Conservation (phyloP, 2,797 vertebrate genomes). For the Liparis tanakae region DNA sequence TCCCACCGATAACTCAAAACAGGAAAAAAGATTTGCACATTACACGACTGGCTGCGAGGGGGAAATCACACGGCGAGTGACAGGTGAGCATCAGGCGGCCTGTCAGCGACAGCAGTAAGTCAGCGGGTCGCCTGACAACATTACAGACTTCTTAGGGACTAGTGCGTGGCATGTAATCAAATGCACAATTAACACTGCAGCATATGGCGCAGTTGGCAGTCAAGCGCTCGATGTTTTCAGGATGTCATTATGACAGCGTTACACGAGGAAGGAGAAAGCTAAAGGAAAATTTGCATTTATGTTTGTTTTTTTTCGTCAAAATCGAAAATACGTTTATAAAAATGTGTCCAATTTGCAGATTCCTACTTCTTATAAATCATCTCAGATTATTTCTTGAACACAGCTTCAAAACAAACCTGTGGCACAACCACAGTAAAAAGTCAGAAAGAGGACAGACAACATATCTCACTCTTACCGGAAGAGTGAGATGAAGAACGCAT, state of each 20-base stretch:
- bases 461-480: neutral
- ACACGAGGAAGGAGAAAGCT: neutral
- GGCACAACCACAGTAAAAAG: neutral
- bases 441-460: neutral
- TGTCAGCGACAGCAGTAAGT: conserved; percentile 50
- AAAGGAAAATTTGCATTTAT: neutral
- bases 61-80: conserved; percentile 40
- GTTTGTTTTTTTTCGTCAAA: neutral
- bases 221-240: conserved; percentile 24
- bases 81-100: conserved; percentile 51
- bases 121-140: conserved; percentile 63
- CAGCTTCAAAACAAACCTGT: neutral
- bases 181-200: conserved; percentile 63
- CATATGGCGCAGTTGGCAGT: conserved; percentile 69
- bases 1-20: conserved; percentile 60
- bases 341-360: neutral
- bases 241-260: conserved; percentile 40
- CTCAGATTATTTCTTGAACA: neutral
- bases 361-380: neutral
- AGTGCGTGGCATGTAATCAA: conserved; percentile 61
- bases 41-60: conserved; percentile 32
- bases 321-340: neutral
- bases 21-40: conserved; percentile 48
- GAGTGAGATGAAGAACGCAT: no score
- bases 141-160: conserved; percentile 58